These are phyloP conservation scores for Oreotrochilus melanogaster DNA, from an alignment of 2,113 vertebrate species.

Conservation along the genomic window DNA sequence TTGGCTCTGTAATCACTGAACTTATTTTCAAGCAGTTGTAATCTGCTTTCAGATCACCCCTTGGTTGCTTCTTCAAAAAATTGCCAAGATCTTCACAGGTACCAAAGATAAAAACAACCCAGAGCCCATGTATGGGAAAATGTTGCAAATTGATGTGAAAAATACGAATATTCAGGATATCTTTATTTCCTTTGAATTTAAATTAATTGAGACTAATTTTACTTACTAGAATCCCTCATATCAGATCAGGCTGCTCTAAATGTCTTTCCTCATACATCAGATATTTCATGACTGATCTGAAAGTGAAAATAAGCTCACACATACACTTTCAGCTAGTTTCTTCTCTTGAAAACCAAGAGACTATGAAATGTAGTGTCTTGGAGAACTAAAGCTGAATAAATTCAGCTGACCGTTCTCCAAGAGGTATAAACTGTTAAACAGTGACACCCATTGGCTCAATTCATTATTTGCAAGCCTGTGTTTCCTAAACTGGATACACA, in stretches of 20 bases:
- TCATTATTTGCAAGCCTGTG: neutral
- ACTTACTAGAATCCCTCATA: neutral
- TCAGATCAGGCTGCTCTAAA: neutral
- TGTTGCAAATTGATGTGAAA: neutral
- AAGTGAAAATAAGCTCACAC: neutral
- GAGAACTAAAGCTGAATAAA: neutral
- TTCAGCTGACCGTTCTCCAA: neutral
- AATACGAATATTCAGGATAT: neutral
- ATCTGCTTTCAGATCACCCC: neutral
- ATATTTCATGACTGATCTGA: neutral
- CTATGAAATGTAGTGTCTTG: neutral
- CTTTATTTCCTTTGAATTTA: neutral
- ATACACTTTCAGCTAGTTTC: neutral
- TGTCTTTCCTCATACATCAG: neutral
- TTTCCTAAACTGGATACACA: neutral
- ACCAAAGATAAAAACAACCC: neutral
- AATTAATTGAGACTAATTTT: neutral
- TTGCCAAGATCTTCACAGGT: neutral
- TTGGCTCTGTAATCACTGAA: neutral
- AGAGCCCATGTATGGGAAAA: neutral
- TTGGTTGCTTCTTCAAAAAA: neutral
- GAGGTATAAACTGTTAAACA: neutral
- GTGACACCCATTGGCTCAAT: conserved; percentile 52
- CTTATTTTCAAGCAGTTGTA: neutral
- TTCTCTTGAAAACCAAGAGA: neutral